Evolutionary conservation across 2,888 invertebrate species (phyloP), one percentile per base, ranked within the genome.

Genomic region (Oeneis ivallda): DNA sequence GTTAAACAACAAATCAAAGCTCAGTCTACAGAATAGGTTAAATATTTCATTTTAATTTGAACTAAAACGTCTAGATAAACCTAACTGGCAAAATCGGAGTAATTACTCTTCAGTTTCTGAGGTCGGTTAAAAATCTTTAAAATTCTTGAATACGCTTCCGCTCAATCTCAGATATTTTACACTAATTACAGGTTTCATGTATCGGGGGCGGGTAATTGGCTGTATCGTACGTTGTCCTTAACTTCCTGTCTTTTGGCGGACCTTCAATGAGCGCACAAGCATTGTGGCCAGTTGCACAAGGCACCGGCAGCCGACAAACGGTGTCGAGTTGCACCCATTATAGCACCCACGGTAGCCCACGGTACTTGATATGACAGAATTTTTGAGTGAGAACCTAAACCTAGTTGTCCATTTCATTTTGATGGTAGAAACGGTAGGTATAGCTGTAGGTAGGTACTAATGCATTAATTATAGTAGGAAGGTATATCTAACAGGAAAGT

Each of bases 151-250:
- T 70, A 74, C 79, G 79, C 81, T 87, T 90, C 89, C 89, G 87
- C 75, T 82, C 78, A 76, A 74, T 70, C 77, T 79, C 79, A 79
- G 80, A 85, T 90, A 85, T 82, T 84, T 87, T 86, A 86, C 90
- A 84, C 84, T 91, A 92, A 91, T 92, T 91, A 82, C 86, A 72
- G 90, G 91, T 89, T 89, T 91, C 89, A 77, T 75, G 83, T 92
- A 76, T 81, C 92, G 86, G 85, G 86, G 91, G 92, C 89, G 92
- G 84, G 85, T 86, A 87, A 89, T 91, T 90, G 87, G 89, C 82
- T 84, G 81, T 84, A 88, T 89, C 84, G 84, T 79, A 79, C 82
- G 82, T 80, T 86, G 86, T 89, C 85, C 85, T 84, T 80, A 81
- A 86, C 89, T 91, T 91, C 91, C 92, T 89, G 92, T 84, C 88